Conservation (phyloP, 2,797 vertebrate genomes). For the Nannoperca australis region DNA sequence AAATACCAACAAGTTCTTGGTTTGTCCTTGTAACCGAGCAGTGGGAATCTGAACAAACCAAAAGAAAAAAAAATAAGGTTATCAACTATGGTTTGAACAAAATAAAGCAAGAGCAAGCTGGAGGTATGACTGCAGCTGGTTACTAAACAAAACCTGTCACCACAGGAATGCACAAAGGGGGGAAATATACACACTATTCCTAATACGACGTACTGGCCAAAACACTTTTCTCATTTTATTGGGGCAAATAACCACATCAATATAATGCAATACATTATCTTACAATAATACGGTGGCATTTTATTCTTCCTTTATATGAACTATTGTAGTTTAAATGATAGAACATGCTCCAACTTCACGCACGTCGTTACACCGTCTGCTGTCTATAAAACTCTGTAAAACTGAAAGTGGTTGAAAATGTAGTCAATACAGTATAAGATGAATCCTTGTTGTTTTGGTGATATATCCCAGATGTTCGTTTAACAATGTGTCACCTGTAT, state of each 20-base stretch:
- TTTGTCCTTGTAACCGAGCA: not conserved
- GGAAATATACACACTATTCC: not conserved
- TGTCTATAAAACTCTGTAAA: conserved; percentile 1
- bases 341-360: not conserved
- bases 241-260: conserved; percentile 16
- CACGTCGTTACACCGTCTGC: not conserved
- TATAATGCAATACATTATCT: not conserved
- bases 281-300: not conserved
- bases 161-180: not conserved
- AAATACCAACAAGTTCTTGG: no score
- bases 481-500: not conserved
- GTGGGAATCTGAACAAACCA: conserved; percentile 1
- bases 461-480: not conserved
- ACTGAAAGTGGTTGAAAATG: not conserved
- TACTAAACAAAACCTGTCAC: not conserved
- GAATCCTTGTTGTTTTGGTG: not conserved
- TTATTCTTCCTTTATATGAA: not conserved
- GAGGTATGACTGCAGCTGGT: not conserved
- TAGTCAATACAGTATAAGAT: not conserved
- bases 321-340: not conserved
- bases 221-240: not conserved
- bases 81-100: not conserved
- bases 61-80: not conserved
- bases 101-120: not conserved
- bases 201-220: not conserved